These are phyloP conservation scores for Chauna torquata DNA, from an alignment of 2,113 vertebrate species.

Conservation along the genomic window DNA sequence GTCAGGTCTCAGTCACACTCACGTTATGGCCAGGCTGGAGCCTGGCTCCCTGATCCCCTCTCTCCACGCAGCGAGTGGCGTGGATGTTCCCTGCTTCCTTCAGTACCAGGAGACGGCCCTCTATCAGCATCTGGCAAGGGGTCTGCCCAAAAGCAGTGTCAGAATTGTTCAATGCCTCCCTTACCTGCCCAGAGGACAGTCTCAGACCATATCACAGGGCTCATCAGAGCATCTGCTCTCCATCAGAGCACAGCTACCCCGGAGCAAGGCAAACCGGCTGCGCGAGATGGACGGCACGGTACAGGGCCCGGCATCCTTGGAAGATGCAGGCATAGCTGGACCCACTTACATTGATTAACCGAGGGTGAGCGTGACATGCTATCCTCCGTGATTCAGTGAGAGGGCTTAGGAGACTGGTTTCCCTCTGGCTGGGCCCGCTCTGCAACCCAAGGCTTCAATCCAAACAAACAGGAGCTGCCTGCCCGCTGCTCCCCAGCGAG, in stretches of 20 bases:
- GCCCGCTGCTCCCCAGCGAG: fast-evolving
- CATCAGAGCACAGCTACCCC: background rate
- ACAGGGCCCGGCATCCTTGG: background rate
- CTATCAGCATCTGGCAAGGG: background rate
- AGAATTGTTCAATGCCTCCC: background rate
- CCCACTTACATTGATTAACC: background rate
- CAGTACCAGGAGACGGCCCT: background rate
- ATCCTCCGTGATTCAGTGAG: background rate
- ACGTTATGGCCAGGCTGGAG: background rate
- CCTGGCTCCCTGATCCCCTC: background rate
- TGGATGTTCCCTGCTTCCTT: background rate
- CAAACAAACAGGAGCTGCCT: background rate
- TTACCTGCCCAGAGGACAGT: background rate
- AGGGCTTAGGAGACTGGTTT: background rate
- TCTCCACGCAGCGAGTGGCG: fast-evolving
- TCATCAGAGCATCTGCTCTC: background rate
- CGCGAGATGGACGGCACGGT: fast-evolving
- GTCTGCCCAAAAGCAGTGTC: background rate
- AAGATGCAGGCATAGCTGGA: background rate
- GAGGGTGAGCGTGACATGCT: background rate
- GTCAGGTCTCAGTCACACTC: background rate
- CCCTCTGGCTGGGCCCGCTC: background rate
- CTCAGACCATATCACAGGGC: background rate
- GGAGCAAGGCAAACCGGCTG: background rate
- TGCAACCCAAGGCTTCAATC: background rate